These are phyloP conservation scores for Nannospalax galili DNA, from an alignment of 2,113 vertebrate species.

Conservation along the genomic window DNA sequence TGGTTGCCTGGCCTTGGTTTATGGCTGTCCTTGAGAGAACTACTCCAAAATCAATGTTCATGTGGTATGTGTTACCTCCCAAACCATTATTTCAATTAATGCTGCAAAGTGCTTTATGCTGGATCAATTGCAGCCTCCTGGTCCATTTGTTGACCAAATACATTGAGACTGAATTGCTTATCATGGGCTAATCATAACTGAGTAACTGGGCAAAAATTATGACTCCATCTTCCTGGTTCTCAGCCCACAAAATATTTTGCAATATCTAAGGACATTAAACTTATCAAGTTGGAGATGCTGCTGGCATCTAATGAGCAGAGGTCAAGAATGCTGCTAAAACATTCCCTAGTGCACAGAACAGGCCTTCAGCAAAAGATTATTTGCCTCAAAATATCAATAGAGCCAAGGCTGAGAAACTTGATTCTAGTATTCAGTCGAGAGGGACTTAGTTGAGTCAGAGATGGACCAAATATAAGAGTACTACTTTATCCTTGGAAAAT, in stretches of 20 bases:
- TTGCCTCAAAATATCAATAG: not conserved
- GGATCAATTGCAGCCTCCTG: not conserved
- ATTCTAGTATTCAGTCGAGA: not conserved
- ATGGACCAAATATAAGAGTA: not conserved
- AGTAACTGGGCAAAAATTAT: not conserved
- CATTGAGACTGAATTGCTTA: not conserved
- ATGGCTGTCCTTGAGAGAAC: not conserved
- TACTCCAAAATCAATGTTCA: not conserved
- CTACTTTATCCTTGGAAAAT: not conserved
- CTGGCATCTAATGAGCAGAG: not conserved
- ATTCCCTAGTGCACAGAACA: not conserved
- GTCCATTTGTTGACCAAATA: not conserved
- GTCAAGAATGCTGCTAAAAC: not conserved
- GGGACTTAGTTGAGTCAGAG: not conserved
- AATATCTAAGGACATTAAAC: not conserved
- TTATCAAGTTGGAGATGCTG: not conserved
- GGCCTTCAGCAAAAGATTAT: not conserved
- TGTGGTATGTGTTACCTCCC: not conserved
- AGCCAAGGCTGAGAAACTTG: not conserved
- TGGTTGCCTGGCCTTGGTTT: not conserved
- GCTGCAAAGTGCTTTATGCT: not conserved
- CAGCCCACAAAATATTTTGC: not conserved
- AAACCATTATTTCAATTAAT: not conserved
- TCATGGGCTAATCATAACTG: not conserved
- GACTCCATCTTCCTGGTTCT: not conserved